Conservation (phyloP, 2,888 invertebrate species). For the Andrena chrysosceles region DNA sequence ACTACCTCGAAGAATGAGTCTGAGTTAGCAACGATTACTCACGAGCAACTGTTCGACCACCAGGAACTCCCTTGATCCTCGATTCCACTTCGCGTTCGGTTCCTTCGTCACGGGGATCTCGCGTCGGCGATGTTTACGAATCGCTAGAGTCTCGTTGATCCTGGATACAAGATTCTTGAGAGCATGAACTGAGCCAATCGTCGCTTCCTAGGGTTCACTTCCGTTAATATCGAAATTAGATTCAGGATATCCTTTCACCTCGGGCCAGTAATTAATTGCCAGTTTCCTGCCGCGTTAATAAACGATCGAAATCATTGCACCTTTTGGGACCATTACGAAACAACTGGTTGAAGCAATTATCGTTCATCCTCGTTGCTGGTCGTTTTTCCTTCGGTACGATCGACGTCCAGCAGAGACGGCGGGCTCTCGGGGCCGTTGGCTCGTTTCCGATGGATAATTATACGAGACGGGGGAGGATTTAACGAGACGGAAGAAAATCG, state of each 20-base stretch:
- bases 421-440: neutral
- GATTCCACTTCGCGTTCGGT: slow-evolving; percentile 10
- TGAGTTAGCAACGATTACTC: slow-evolving; percentile 35
- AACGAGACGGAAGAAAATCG: slow-evolving; percentile 32
- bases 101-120: slow-evolving; percentile 38
- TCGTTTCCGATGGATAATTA: slow-evolving; percentile 17
- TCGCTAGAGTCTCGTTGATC: slow-evolving; percentile 54
- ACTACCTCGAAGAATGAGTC: slow-evolving; percentile 18
- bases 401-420: neutral
- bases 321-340: neutral
- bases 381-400: neutral
- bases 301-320: slow-evolving; percentile 4
- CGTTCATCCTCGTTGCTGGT: neutral
- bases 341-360: neutral
- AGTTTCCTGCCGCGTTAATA: slow-evolving; percentile 5
- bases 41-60: slow-evolving; percentile 41
- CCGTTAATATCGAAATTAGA: slow-evolving; percentile 60
- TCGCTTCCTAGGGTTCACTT: slow-evolving; percentile 34
- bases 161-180: slow-evolving; percentile 52
- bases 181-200: slow-evolving; percentile 43
- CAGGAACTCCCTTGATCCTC: slow-evolving; percentile 28
- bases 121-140: slow-evolving; percentile 42
- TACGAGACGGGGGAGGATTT: neutral
- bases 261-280: slow-evolving; percentile 45
- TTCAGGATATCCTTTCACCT: slow-evolving; percentile 27